These are phyloP conservation scores for Aleiodes alternator DNA, from an alignment of 2,888 invertebrate genomes.

Conservation along the genomic window DNA sequence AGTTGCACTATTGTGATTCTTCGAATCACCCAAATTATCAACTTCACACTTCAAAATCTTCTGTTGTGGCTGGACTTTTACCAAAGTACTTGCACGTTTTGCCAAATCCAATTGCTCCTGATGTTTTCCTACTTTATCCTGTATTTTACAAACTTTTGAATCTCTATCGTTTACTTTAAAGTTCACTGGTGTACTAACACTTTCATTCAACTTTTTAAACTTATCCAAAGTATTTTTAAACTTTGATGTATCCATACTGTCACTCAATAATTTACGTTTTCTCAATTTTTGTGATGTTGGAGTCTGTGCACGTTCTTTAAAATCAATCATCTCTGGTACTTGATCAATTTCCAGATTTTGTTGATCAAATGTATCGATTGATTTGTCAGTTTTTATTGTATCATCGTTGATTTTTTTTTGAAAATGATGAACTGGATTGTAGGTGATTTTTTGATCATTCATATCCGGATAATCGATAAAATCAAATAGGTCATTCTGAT, in stretches of 20 bases:
- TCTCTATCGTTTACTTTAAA: neutral
- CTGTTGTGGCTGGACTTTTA: neutral
- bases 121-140: neutral
- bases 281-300: conserved; percentile 12
- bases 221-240: conserved; percentile 38
- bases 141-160: neutral
- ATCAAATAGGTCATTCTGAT: conserved; percentile 62
- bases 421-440: conserved; percentile 67
- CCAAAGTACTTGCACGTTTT: neutral
- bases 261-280: conserved; percentile 36
- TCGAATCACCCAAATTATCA: conserved; percentile 3
- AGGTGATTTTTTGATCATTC: neutral
- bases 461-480: conserved; percentile 61
- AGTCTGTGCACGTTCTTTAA: conserved; percentile 43
- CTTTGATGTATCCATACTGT: conserved; percentile 44
- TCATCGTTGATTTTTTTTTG: conserved; percentile 52
- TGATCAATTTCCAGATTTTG: conserved; percentile 46
- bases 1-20: neutral
- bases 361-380: conserved; percentile 54
- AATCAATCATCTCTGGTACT: conserved; percentile 46
- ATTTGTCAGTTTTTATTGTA: conserved; percentile 59
- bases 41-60: neutral
- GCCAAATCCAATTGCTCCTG: neutral
- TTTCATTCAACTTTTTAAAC: neutral
- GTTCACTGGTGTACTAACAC: neutral